phyloP scores from a whole-genome alignment of 2,888 invertebrate species.

The Tridacna gigas region DNA sequence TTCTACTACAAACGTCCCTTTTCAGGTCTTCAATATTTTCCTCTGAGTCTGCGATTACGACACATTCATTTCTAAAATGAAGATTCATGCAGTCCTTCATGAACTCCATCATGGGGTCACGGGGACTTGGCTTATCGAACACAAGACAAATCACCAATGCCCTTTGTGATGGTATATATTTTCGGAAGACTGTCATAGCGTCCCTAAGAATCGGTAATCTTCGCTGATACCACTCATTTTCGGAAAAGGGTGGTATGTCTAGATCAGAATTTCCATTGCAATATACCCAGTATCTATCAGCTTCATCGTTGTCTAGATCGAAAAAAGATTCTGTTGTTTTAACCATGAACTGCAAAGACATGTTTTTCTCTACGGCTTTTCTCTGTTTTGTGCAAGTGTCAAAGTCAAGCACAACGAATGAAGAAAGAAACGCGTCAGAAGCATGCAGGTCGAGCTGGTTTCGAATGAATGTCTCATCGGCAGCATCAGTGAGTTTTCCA shows the following conservation, averaged over 20 bases:
- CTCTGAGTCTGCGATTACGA: conserved; percentile 34
- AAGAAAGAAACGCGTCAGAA: neutral
- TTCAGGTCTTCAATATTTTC: conserved; percentile 13
- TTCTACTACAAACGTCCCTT: neutral
- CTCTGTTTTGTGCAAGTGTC: neutral
- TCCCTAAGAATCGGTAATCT: conserved; percentile 15
- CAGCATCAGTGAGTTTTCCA: conserved; percentile 26
- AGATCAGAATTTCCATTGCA: conserved; percentile 46
- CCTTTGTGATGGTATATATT: conserved; percentile 29
- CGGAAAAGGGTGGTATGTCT: conserved; percentile 1
- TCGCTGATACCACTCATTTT: conserved; percentile 25
- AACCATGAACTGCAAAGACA: too few relatives aligned
- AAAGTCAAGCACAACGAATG: neutral
- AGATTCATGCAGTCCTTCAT: conserved; percentile 32
- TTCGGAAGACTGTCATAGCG: conserved; percentile 19
- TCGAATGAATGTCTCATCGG: conserved; percentile 25
- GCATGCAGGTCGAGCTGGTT: neutral
- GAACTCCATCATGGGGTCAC: conserved; percentile 32
- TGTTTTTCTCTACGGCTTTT: neutral
- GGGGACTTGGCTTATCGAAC: conserved; percentile 31
- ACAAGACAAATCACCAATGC: conserved; percentile 38
- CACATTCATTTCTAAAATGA: conserved; percentile 36
- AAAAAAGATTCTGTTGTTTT: too few relatives aligned
- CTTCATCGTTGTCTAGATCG: conserved; percentile 11
- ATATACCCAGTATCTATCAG: conserved; percentile 34